Evolutionary conservation across 2,797 vertebrate species (phyloP).

Genomic region (Premnoplex brunnescens): DNA sequence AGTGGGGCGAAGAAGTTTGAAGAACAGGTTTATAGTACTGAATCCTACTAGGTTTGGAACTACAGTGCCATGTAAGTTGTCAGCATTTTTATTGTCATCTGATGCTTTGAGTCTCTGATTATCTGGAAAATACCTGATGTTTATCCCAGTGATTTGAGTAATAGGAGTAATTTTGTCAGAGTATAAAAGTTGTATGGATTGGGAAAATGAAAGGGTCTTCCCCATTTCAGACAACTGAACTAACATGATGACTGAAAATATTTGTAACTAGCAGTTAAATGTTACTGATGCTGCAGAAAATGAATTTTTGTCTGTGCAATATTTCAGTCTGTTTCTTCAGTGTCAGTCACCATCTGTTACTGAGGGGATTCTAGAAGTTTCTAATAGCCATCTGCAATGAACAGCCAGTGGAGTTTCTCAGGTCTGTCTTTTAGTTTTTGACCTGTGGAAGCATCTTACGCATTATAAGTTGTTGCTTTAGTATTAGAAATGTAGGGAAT

Average conservation of each 20-base stretch:
- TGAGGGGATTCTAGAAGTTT: not conserved
- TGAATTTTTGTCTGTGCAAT: not conserved
- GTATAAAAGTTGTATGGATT: not conserved
- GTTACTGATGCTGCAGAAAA: not conserved
- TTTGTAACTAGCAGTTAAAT: not conserved
- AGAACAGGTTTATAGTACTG: constrained; percentile 94
- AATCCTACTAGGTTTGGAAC: constrained; percentile 93
- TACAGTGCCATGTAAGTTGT: constrained; percentile 94
- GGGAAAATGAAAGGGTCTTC: not conserved
- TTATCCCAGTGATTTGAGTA: not conserved
- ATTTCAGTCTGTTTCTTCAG: not conserved
- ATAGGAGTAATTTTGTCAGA: not conserved
- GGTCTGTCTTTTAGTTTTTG: not conserved
- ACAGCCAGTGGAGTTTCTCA: not conserved
- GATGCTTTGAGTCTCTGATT: not conserved
- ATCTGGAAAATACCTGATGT: not conserved
- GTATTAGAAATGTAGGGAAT: not conserved
- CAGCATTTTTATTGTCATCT: not conserved
- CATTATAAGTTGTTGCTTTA: not conserved
- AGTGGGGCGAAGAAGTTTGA: constrained; percentile 95
- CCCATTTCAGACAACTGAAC: not conserved
- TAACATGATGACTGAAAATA: not conserved
- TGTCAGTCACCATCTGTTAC: not conserved
- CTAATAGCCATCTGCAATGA: not conserved
- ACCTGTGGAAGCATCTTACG: not conserved